phyloP scores from a whole-genome alignment of 2,113 vertebrate species.

The Crotalus helleri region DNA sequence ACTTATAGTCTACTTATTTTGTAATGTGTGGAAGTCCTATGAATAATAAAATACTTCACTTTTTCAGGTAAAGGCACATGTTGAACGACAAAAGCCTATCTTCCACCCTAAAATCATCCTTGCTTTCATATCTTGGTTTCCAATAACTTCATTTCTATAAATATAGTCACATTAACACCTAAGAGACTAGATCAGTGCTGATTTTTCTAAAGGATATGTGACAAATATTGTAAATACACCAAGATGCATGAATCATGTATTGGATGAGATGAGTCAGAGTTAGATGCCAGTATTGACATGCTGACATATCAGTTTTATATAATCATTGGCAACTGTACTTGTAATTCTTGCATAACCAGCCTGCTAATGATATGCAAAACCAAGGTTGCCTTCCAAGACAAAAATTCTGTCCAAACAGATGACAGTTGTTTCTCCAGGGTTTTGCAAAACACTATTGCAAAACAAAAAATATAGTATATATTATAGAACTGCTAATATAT shows the following conservation, averaged over 20 bases:
- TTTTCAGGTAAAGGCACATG: not conserved
- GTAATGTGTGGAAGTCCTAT: not conserved
- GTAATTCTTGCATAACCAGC: slow-evolving; percentile 4
- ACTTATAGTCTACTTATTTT: not conserved
- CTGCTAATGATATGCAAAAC: not conserved
- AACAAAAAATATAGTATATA: not conserved
- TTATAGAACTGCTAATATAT: not conserved
- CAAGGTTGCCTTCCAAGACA: not conserved
- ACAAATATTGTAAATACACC: not conserved
- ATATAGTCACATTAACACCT: slow-evolving; percentile 13
- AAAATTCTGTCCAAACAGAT: not conserved
- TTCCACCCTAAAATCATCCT: not conserved
- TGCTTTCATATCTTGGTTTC: not conserved
- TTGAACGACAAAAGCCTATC: not conserved
- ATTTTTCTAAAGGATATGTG: not conserved
- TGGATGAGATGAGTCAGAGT: not conserved
- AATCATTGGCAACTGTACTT: not conserved
- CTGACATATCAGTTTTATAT: slow-evolving; percentile 2
- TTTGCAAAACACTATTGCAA: not conserved
- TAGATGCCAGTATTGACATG: not conserved
- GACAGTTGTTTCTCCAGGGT: not conserved
- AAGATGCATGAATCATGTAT: not conserved
- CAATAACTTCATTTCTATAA: not conserved
- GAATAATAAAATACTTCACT: not conserved
- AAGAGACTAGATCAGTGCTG: not conserved